A percentile compares a stretch with the other conserved stretches of the same genome.
phyloP scores from a whole-genome alignment of 2,888 invertebrate species.

The Dioctria linearis region DNA sequence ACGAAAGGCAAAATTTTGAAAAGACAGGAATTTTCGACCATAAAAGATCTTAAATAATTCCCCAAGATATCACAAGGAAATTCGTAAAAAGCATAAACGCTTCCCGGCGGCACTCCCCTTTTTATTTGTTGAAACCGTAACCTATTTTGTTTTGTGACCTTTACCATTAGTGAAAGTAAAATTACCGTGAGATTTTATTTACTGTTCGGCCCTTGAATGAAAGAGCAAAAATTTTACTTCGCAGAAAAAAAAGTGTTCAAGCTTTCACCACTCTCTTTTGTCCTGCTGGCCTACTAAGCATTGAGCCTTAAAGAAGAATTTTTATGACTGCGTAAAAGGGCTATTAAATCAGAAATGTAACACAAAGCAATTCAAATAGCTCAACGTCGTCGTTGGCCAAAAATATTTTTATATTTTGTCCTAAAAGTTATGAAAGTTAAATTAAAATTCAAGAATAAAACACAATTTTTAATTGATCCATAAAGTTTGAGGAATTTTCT shows the following conservation, averaged over 20 bases:
- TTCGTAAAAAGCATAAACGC: background rate
- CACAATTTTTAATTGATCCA: conserved; percentile 37
- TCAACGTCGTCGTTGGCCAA: background rate
- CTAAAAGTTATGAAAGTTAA: conserved; percentile 33
- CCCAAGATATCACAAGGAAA: background rate
- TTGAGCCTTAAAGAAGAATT: conserved; percentile 30
- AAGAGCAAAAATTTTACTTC: background rate
- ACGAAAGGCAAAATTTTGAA: conserved; percentile 6
- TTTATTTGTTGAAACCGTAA: background rate
- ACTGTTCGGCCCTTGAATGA: background rate
- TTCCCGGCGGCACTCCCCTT: background rate
- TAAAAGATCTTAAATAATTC: too few species aligned
- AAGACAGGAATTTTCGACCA: background rate
- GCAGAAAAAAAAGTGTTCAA: background rate
- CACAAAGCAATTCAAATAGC: background rate
- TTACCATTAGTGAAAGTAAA: conserved; percentile 17
- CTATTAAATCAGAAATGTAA: conserved; percentile 33
- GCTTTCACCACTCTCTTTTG: background rate
- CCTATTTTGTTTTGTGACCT: conserved; percentile 15
- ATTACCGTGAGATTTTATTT: conserved; percentile 27
- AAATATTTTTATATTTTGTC: conserved; percentile 7
- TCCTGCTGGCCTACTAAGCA: conserved; percentile 5
- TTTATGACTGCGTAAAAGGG: conserved; percentile 14
- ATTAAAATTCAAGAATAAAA: conserved; percentile 37
- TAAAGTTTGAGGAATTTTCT: conserved; percentile 13